Base-by-base conservation (phyloP, 1,140 invertebrate genomes). In the Drosophila athabasca region DNA sequence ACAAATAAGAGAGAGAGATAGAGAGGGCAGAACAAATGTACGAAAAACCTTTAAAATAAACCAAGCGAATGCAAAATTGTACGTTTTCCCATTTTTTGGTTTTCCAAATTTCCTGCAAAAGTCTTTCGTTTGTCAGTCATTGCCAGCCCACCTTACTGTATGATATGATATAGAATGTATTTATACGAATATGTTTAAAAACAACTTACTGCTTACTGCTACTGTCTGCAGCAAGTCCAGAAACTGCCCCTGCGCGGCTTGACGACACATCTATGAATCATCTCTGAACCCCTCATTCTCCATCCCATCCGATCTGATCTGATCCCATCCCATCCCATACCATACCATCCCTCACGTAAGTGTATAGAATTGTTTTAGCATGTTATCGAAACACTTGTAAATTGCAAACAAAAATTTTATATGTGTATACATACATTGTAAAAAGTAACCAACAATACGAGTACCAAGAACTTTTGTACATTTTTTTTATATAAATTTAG, bases 401-500 rank as follows among this genome's bases (percentile, higher is more conserved):
- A 85, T 87, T 87, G 68, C 54, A 54, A 75, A 75, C 72, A 74
- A 76, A 67, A 68, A 76, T 64, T 75, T 60, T 76, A 79, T 74
- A 69, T 81, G 76, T 79, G 76, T 79, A 73, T 68, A 74, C 54
- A 55, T 48, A 68, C 26, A 59, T 74, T 84, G 82, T 85, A 85
- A 59, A 85, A 76, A 84, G 76, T 73, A 73, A 73, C 45, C 51
- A 69, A 73, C 35, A 39, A 39, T 39, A 39, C 11, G 35, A 39
- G 35, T 67, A 73, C 51, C 62, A 62, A 58, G 55, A 72, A 58
- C 17, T 76, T 84, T 84, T 85, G 70, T 85, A 87, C 64, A 87
- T 85, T 85, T 87, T 68, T 68, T 73, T 77, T 71, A 77, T 77
- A 77, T 50, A 73, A 50, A 68, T 85, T 85, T 81, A 74, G 73